Evolutionary conservation across 1,140 invertebrate species (phyloP).

Genomic region (Gerris buenoi): DNA sequence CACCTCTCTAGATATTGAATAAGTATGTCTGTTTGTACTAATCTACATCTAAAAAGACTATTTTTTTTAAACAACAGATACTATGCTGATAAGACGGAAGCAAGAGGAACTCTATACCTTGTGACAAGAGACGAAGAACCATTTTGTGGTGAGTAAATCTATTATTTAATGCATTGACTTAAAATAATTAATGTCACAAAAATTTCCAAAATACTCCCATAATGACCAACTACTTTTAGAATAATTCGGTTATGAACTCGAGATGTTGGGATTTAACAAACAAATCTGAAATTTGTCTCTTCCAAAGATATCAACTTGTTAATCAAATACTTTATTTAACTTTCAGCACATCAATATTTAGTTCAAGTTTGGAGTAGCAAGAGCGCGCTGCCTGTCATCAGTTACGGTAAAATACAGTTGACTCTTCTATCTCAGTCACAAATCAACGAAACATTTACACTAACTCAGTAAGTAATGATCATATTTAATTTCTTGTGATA

Average conservation of each 20-base stretch:
- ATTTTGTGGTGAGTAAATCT: conserved; percentile 63
- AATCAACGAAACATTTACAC: conserved; percentile 73
- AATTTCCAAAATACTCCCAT: too few relatives aligned
- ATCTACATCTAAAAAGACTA: neutral
- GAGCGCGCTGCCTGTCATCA: conserved; percentile 43
- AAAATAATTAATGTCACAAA: too few relatives aligned
- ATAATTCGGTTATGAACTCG: too few relatives aligned
- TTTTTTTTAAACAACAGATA: conserved; percentile 34
- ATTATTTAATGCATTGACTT: too few relatives aligned
- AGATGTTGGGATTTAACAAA: too few relatives aligned
- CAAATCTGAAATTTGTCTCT: too few relatives aligned
- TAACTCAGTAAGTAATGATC: conserved; percentile 69
- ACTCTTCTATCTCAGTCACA: conserved; percentile 61
- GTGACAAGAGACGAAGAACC: conserved; percentile 80
- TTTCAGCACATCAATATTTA: conserved; percentile 67
- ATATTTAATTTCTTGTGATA: too few relatives aligned
- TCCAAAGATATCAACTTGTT: too few relatives aligned
- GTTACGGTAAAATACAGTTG: conserved; percentile 68
- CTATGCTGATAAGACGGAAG: conserved; percentile 66
- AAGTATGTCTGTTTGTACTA: conserved; percentile 1
- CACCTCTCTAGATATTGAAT: too few relatives aligned
- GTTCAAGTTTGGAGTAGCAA: conserved; percentile 61
- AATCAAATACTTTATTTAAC: too few relatives aligned
- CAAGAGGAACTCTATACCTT: conserved; percentile 66
- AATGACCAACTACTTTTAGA: too few relatives aligned